Conservation (phyloP, 2,888 invertebrate species). For the Orthosia incerta region DNA sequence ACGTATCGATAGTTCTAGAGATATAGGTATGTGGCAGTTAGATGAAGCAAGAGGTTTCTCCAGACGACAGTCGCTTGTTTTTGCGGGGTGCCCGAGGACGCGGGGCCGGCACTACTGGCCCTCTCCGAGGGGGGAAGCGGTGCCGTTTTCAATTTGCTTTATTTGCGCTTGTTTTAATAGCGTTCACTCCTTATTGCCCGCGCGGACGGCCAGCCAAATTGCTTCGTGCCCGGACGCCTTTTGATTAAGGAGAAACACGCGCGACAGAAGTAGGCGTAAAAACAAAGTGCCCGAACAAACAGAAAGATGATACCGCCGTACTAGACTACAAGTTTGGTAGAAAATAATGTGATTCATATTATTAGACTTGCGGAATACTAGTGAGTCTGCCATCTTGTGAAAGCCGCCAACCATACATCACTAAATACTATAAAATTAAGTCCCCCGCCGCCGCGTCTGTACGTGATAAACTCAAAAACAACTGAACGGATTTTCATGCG, state of each 20-base stretch:
- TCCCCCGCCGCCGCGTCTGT: no score
- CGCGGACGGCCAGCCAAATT: slow-evolving; percentile 87
- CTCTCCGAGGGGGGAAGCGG: slow-evolving; percentile 78
- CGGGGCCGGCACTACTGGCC: slow-evolving; percentile 72
- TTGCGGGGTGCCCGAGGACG: slow-evolving; percentile 76
- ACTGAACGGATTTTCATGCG: no score
- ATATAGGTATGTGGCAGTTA: slow-evolving; percentile 74
- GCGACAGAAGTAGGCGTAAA: slow-evolving; percentile 79
- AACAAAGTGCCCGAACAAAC: slow-evolving; percentile 78
- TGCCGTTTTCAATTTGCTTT: slow-evolving; percentile 90
- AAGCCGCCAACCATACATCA: neutral
- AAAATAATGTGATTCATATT: slow-evolving; percentile 5
- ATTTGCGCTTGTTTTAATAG: slow-evolving; percentile 91
- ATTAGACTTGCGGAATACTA: neutral
- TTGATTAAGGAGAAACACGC: slow-evolving; percentile 86
- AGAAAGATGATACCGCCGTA: slow-evolving; percentile 46
- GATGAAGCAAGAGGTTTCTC: slow-evolving; percentile 75
- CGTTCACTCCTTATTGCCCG: slow-evolving; percentile 88
- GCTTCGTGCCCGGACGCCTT: slow-evolving; percentile 89
- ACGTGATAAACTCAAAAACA: no score
- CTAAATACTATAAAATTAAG: no score
- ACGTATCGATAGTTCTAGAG: slow-evolving; percentile 60
- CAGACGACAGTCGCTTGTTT: slow-evolving; percentile 80
- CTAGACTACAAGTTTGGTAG: slow-evolving; percentile 6
- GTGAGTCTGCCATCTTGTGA: neutral